Evolutionary conservation across 2,797 vertebrate genomes (phyloP).

Genomic region (Columba guinea): DNA sequence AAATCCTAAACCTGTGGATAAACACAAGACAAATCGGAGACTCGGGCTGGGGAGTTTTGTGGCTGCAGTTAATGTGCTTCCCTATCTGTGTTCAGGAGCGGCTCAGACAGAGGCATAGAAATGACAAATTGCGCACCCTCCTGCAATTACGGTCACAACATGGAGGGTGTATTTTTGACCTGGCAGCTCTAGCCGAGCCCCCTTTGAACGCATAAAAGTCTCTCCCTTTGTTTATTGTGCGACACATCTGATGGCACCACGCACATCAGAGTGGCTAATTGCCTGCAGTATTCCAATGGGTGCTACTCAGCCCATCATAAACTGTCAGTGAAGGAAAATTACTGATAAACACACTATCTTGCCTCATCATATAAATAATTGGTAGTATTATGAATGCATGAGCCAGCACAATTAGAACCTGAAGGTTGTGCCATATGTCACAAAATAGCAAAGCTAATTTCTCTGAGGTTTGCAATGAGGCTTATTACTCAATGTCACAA

Average conservation of each 20-base stretch:
- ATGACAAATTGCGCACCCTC: not conserved
- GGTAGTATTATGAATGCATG: conserved; percentile 36
- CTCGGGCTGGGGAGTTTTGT: not conserved
- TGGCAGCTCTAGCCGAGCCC: not conserved
- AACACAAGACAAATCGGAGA: not conserved
- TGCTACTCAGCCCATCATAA: not conserved
- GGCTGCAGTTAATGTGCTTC: not conserved
- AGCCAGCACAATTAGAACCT: conserved; percentile 56
- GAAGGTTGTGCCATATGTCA: conserved; percentile 53
- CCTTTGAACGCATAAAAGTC: not conserved
- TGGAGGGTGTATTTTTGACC: conserved; percentile 9
- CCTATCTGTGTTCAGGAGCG: not conserved
- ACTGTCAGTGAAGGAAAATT: not conserved
- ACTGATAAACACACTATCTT: conserved; percentile 45
- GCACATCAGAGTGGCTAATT: conserved; percentile 19
- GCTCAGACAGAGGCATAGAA: not conserved
- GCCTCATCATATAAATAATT: conserved; percentile 39
- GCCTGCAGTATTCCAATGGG: conserved; percentile 12
- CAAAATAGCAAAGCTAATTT: conserved; percentile 43
- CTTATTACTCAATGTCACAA: conserved; percentile 22
- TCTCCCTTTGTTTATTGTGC: not conserved
- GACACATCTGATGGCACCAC: not conserved
- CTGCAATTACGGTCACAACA: not conserved
- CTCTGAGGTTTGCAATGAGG: not conserved
- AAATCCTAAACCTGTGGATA: not conserved